Evolutionary conservation across 2,113 vertebrate species (phyloP), one percentile per base, ranked within the genome.

Genomic region (Papio anubis): DNA sequence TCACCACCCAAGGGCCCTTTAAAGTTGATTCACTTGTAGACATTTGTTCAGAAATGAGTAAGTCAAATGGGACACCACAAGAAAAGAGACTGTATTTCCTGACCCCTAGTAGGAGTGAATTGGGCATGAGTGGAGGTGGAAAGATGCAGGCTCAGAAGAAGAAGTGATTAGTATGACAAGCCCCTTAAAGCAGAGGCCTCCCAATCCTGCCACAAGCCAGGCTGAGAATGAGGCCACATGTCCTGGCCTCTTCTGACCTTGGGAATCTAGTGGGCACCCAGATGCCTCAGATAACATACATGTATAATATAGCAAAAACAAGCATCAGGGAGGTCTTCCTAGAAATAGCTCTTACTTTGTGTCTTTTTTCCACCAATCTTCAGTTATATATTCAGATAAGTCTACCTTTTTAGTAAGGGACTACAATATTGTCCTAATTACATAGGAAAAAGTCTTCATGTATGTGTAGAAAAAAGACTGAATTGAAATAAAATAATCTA

Each of bases 401-500:
- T 55, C 32, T 80, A 2, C 30, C 89, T 85, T 88, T 83, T 64
- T 20, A 25, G 17, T n/a, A 80, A 90, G 40, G 45, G 20, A 87
- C 38, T 13, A 72, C 2, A 64, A 20, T 43, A 73, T 45, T 88
- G n/a, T 61, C 3, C 35, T 59, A 73, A 16, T 90, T 45, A 72
- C 55, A 66, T 90, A 95, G 12, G 50, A 1, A 16, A 79, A 79
- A 73, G 40, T 30, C 2, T 94, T 43, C 76, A 0, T 75, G 3
- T 93, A 9, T 78, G 5, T 78, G 16, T 32, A 57, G 27, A 75
- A 80, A 81, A 48, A 83, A 80, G 35, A 25, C 11, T 57, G 11
- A 38, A 55, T 86, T 73, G 13, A 96, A 88, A 43, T 68, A 94
- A 93, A 87, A 48, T 79, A 17, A 57, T 55, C 5, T 84, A 55